A percentile compares a stretch with the other conserved stretches of the same genome.
These are phyloP conservation scores for Onychomys leucogaster DNA, from an alignment of 2,797 vertebrate genomes.

Conservation along the genomic window DNA sequence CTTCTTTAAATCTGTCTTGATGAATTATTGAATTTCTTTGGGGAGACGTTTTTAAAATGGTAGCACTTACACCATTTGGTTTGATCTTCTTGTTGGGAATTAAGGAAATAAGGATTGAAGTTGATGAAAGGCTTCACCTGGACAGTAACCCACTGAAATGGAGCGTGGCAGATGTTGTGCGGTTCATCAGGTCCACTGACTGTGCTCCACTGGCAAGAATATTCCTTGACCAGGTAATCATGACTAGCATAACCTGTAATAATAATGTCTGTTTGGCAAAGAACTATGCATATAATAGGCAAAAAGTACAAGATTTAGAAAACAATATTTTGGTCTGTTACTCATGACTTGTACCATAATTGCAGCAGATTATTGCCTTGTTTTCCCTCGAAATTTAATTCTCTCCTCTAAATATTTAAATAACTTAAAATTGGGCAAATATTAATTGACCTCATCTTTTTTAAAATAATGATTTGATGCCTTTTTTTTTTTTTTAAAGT, in stretches of 20 bases:
- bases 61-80: neutral
- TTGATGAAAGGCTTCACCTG: slow-evolving; percentile 94
- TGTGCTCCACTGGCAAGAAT: slow-evolving; percentile 96
- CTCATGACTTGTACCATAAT: neutral
- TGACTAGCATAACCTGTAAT: neutral
- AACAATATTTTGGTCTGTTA: neutral
- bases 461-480: slow-evolving; percentile 20
- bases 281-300: neutral
- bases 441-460: slow-evolving; percentile 40
- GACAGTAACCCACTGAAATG: slow-evolving; percentile 98
- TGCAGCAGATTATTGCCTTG: slow-evolving; percentile 3
- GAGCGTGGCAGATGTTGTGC: slow-evolving; percentile 96
- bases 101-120: slow-evolving; percentile 91
- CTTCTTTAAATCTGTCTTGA: slow-evolving; percentile 1
- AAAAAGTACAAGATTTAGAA: slow-evolving; percentile 10
- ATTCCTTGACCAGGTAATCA: slow-evolving; percentile 96
- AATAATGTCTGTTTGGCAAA: slow-evolving; percentile 29
- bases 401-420: neutral
- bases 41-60: slow-evolving; percentile 6
- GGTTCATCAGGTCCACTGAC: slow-evolving; percentile 98
- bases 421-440: slow-evolving; percentile 46
- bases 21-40: slow-evolving; percentile 13
- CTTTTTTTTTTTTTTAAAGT: slow-evolving; percentile 18
- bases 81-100: slow-evolving; percentile 73
- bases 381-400: slow-evolving; percentile 51